phyloP scores from a whole-genome alignment of 2,888 invertebrate genomes.

The Penaeus monodon region DNA sequence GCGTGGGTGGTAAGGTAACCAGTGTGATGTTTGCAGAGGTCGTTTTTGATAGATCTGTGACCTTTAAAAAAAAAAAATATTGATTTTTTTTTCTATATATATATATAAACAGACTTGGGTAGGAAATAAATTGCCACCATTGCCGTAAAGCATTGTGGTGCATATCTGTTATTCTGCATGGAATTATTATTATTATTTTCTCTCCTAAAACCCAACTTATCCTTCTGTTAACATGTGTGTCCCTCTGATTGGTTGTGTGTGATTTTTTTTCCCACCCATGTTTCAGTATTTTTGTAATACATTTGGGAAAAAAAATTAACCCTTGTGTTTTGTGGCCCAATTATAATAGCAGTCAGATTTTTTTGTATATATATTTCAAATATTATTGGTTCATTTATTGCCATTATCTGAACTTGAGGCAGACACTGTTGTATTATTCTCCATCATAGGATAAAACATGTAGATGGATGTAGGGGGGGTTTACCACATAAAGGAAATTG shows the following conservation, averaged over 20 bases:
- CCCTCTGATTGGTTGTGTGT: neutral
- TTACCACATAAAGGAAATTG: too few relatives aligned
- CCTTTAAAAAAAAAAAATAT: neutral
- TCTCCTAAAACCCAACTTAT: too few relatives aligned
- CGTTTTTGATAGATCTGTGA: constrained; percentile 10
- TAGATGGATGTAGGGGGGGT: too few relatives aligned
- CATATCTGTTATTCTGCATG: neutral
- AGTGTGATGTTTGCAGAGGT: constrained; percentile 10
- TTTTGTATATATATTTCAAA: too few relatives aligned
- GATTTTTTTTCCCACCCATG: neutral
- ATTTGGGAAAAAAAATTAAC: neutral
- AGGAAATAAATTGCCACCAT: constrained; percentile 6
- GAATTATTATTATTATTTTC: constrained; percentile 6
- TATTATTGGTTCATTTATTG: too few relatives aligned
- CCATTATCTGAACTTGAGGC: too few relatives aligned
- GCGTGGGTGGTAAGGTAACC: constrained; percentile 85
- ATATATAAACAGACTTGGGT: too few relatives aligned
- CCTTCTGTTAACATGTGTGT: neutral
- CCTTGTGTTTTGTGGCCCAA: neutral
- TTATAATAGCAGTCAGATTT: too few relatives aligned
- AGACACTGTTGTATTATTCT: too few relatives aligned
- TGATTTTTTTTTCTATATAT: neutral
- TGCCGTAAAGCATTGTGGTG: constrained; percentile 4
- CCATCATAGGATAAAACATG: too few relatives aligned
- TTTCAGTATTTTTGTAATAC: neutral